Percentiles rank a stretch among this genome's conserved stretches.
Evolutionary conservation across 2,888 invertebrate genomes (phyloP).

Genomic region (Drosophila peninsularis): DNA sequence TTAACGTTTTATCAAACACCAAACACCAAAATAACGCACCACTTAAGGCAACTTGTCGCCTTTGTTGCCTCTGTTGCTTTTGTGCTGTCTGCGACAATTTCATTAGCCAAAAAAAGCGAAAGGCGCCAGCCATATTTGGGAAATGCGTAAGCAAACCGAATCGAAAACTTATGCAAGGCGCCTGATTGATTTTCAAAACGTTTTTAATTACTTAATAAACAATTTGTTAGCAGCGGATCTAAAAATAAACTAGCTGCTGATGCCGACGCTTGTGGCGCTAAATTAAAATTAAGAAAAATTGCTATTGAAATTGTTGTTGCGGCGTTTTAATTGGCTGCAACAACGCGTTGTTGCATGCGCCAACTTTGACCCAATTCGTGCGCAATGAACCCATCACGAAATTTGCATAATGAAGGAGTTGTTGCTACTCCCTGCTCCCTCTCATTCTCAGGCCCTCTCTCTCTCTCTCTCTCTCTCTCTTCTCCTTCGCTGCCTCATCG

Average conservation of each 20-base stretch:
- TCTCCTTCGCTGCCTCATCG: too few relatives aligned
- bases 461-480: background rate
- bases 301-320: slow-evolving; percentile 9
- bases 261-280: background rate
- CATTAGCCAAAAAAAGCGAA: slow-evolving; percentile 74
- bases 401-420: slow-evolving; percentile 58
- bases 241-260: slow-evolving; percentile 17
- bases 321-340: slow-evolving; percentile 40
- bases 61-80: slow-evolving; percentile 21
- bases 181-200: slow-evolving; percentile 65
- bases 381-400: slow-evolving; percentile 63
- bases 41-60: slow-evolving; percentile 58
- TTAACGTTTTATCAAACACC: slow-evolving; percentile 50
- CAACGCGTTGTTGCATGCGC: slow-evolving; percentile 47
- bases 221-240: slow-evolving; percentile 22
- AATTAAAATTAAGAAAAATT: slow-evolving; percentile 15
- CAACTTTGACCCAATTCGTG: slow-evolving; percentile 70
- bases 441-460: background rate
- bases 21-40: slow-evolving; percentile 40
- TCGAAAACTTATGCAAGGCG: slow-evolving; percentile 62
- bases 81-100: slow-evolving; percentile 67
- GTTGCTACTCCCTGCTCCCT: background rate
- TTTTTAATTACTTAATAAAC: slow-evolving; percentile 70
- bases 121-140: slow-evolving; percentile 59
- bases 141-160: slow-evolving; percentile 29